Base-by-base conservation (phyloP, 2,888 invertebrate genomes). In the Phania funesta region DNA sequence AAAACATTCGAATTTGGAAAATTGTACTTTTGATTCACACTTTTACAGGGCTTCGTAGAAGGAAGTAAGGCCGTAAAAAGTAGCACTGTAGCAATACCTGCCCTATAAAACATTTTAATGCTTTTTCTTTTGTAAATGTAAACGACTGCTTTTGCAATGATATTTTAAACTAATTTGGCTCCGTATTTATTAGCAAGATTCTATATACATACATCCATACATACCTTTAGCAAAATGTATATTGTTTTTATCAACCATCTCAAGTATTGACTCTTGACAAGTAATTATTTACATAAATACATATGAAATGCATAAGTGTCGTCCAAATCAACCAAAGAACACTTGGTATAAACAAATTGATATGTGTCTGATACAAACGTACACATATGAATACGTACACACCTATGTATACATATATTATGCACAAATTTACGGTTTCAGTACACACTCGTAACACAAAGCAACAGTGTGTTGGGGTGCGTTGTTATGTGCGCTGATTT, bases 1-100 rank as follows among this genome's bases (percentile, higher is more conserved):
- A 86, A 88, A 50, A 90, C 78, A 77, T 89, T 86, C 13, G 87
- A 87, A 64, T 88, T 88, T 2, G 85, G 84, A 70, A 90, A 90
- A 77, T 87, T 85, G 41, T 86, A 87, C 3, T 86, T 86, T 79
- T 87, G 88, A 35, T 87, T 88, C n/a, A 87, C 84, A 58, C 84
- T 85, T 68, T 84, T 83, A 32, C 90, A 89, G 24, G 84, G 84
- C n/a, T 80, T 58, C 6, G 83, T 58, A 2, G 1, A 56, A 9
- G 22, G 52, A 26, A 70, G 24, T 29, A 65, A 18, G 3, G 44
- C 50, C 6, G 24, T 35, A 20, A 64, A 13, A 54, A 75, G 9
- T 20, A 64, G 1, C 4, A 68, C 29, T 22, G 16, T 18, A 5
- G 38, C 24, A 52, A 77, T 64, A 11, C 18, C 16, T 4, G 5